A percentile compares a stretch with the other conserved stretches of the same genome.
phyloP scores from a whole-genome alignment of 2,888 invertebrate species.

The Volucella zonaria region DNA sequence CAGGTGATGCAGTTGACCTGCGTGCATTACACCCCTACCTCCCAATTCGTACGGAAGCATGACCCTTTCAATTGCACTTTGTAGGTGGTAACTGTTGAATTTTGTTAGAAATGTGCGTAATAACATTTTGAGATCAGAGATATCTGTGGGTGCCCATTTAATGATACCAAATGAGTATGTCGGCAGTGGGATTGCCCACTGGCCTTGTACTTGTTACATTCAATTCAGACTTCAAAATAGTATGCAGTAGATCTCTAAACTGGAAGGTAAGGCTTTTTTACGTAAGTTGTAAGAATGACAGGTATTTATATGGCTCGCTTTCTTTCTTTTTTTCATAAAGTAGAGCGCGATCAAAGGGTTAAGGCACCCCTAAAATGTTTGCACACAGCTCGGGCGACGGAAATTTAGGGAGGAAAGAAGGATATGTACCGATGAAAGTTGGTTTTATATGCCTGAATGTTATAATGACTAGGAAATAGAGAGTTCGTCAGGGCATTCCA shows the following conservation, averaged over 20 bases:
- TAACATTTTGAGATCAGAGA: background rate
- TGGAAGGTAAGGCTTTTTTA: background rate
- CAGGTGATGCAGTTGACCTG: background rate
- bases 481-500: too few species aligned
- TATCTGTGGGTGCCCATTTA: constrained; percentile 5
- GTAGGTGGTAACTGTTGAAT: constrained; percentile 6
- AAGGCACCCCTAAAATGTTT: too few species aligned
- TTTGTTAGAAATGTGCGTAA: background rate
- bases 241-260: background rate
- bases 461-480: too few species aligned
- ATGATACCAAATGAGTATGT: constrained; percentile 42
- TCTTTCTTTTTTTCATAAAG: too few species aligned
- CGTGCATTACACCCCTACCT: background rate
- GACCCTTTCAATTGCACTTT: background rate
- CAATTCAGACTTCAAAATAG: constrained; percentile 22
- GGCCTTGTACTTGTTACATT: constrained; percentile 32
- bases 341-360: too few species aligned
- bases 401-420: too few species aligned
- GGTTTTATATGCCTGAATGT: too few species aligned
- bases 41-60: background rate
- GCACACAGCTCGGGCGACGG: too few species aligned
- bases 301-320: too few species aligned
- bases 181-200: constrained; percentile 36
- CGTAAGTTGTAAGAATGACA: too few species aligned
- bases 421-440: too few species aligned